Percentiles rank a stretch among this genome's conserved stretches.
Conservation (phyloP, 1,140 invertebrate genomes). For the Ylistrum balloti region DNA sequence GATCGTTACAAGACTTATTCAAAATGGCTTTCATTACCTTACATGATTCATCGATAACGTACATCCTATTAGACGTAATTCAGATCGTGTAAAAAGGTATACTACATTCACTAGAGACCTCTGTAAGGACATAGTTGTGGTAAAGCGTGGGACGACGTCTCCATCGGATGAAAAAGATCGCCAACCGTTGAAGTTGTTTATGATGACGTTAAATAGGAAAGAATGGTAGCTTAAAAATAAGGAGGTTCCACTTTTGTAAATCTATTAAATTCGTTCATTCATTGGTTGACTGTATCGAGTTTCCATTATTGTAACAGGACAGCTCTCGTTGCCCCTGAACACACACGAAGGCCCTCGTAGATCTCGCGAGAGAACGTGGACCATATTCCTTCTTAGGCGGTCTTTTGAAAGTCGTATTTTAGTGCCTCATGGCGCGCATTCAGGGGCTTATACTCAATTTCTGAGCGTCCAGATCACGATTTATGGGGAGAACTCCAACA, state of each 20-base stretch:
- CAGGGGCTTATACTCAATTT: conserved; percentile 12
- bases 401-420: conserved; percentile 35
- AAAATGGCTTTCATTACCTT: too few relatives aligned
- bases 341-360: conserved; percentile 30
- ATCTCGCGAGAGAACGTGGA: conserved; percentile 31
- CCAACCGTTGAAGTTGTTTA: neutral
- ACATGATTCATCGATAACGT: too few relatives aligned
- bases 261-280: conserved; percentile 7
- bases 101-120: neutral
- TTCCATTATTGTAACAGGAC: neutral
- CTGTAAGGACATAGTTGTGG: neutral
- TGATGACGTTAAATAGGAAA: neutral
- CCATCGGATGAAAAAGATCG: neutral
- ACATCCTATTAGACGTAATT: too few relatives aligned
- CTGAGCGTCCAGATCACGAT: neutral
- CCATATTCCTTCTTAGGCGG: conserved; percentile 37
- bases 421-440: conserved; percentile 36
- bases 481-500: neutral
- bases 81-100: too few relatives aligned
- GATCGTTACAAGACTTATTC: too few relatives aligned
- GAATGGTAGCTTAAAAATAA: neutral
- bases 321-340: conserved; percentile 20
- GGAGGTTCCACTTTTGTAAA: neutral
- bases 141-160: neutral
- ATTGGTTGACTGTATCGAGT: conserved; percentile 8